Evolutionary conservation across 2,888 invertebrate genomes (phyloP), one percentile per base, ranked within the genome.

Genomic region (Homarus gammarus): DNA sequence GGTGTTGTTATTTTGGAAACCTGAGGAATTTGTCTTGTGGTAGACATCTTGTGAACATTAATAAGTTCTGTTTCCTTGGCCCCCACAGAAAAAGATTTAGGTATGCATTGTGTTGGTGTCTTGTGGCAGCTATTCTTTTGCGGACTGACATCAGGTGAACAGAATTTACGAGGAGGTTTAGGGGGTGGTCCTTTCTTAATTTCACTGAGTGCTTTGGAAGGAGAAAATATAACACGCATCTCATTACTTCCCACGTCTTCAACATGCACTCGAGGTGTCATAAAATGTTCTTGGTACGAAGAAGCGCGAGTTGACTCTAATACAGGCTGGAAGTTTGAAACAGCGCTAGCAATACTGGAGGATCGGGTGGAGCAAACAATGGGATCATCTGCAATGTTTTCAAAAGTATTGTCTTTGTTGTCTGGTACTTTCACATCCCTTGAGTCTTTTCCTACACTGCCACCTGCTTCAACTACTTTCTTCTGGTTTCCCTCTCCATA

Each of bases 261-360:
- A 56, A 12, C 56, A 12, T 22, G 5, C 56, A 5, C 56, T 56
- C 18, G 56, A 56, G 22, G 22, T 56, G 27, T 12, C n/a, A n/a
- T n/a, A 15, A 31, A n/a, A 8, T 79, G 10, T 27, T 38, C 51
- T 18, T 31, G n/a, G 6, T 38, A 8, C 36, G 22, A 33, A 0
- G 83, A 82, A 18, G 61, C 61, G 22, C 70, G 70, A 2, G 70
- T 84, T 18, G 84, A 89, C 15, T 89, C 84, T 36, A 84, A 40
- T 73, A 27, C 18, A 49, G 89, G 84, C 2, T 68, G 70, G 40
- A 89, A 81, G 44, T 64, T 56, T 36, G 87, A 87, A 27, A 77
- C 36, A 31, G 44, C 27, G 22, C 87, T 87, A 15, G 61, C 40
- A n/a, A 87, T 56, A 61, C 87, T 87, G n/a, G 81, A 81, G 31